Evolutionary conservation across 2,797 vertebrate genomes (phyloP), one percentile per base, ranked within the genome.

Genomic region (Brachymystax lenok): DNA sequence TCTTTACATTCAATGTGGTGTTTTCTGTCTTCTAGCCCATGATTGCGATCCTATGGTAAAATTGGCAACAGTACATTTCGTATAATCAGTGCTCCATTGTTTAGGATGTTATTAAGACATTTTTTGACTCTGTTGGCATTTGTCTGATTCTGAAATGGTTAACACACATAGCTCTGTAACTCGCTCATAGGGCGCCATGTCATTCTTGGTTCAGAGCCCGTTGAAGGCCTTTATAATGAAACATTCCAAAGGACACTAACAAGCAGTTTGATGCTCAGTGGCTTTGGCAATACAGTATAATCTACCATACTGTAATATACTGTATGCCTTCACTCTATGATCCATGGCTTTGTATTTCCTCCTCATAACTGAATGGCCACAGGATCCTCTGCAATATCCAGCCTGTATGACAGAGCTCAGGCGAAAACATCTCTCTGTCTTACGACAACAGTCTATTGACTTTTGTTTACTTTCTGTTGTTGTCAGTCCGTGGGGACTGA

Each of bases 231-330:
- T 86, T 78, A 86, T 87, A 84, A 88, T 89, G 82, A 89, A 88
- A 90, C 89, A 86, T 82, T 86, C 87, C 13, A 30, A 72, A 86
- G 83, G 88, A 92, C 86, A 86, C 88, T 90, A 91, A 92, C 89
- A 89, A 88, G 88, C 86, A 75, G 80, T 84, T 74, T 88, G 88
- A 90, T 91, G 88, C 84, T 88, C 80, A 77, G 81, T 84, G 87
- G 85, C 85, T 88, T 86, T 84, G 88, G 87, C 85, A 69, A 28
- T 28, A 59, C 21, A 54, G 69, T 59, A 78, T 63, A 35, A 85
- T 87, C 82, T 67, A 79, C 86, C 81, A 28, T 86, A 76, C 71
- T 33, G 80, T 91, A 90, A 89, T 91, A 71, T 33, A 84, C 74
- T 82, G 87, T 85, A 76, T 84, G 86, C 83, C 88, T 86, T 85